These are phyloP conservation scores for Enteromius radiatus DNA, from an alignment of 2,797 vertebrate species.

Conservation along the genomic window DNA sequence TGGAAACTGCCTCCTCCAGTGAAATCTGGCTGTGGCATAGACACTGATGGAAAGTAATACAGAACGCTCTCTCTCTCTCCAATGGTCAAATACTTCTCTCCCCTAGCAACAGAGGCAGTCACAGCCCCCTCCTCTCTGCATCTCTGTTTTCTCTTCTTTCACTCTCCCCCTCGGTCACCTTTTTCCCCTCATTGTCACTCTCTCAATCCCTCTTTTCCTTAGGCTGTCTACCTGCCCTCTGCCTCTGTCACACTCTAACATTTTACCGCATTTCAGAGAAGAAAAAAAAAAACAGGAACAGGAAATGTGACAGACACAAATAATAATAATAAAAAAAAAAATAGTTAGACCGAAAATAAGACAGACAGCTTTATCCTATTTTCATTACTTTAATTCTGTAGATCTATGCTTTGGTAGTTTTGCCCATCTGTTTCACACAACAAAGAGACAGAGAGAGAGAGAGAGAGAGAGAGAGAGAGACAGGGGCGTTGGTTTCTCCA, in stretches of 20 bases:
- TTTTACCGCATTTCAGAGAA: conserved; percentile 9
- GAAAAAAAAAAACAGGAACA: conserved; percentile 20
- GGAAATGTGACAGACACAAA: conserved; percentile 25
- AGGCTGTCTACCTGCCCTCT: conserved; percentile 25
- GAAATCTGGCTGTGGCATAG: conserved; percentile 69
- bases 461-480: conserved; percentile 15
- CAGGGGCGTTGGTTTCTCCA: conserved; percentile 55
- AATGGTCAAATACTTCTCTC: conserved; percentile 63
- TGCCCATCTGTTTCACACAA: conserved; percentile 74
- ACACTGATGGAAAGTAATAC: conserved; percentile 79
- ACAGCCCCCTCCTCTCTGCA: conserved; percentile 54
- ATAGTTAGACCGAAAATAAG: neutral
- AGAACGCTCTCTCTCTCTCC: conserved; percentile 62
- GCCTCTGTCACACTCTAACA: conserved; percentile 38
- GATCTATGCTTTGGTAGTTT: conserved; percentile 75
- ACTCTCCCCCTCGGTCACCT: conserved; percentile 59
- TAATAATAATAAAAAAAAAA: too few species aligned
- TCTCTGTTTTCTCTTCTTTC: conserved; percentile 46
- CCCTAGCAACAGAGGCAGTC: conserved; percentile 77
- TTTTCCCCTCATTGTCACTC: conserved; percentile 54
- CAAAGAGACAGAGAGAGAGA: neutral
- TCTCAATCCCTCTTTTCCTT: conserved; percentile 35
- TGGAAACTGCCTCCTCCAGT: conserved; percentile 80
- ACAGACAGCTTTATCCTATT: conserved; percentile 63
- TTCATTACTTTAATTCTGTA: conserved; percentile 73